Conservation (phyloP, 30 jellyfish, hydroid and myxozoan genomes). For the Chrysaora quinquecirrha region DNA sequence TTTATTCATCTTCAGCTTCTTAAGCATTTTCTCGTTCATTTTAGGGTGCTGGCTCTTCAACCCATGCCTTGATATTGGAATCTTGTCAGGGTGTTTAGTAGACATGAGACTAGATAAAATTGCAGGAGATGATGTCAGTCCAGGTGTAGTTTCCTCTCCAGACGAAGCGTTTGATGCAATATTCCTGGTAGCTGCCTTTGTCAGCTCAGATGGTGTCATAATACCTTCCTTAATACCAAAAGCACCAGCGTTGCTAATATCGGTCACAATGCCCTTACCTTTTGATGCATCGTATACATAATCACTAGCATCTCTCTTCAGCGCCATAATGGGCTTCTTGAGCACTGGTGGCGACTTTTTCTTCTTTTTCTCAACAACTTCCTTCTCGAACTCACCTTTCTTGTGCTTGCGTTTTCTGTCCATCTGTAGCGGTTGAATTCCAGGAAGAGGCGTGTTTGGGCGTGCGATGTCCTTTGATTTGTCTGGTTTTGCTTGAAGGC, state of each 20-base stretch:
- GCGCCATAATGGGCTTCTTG: not conserved
- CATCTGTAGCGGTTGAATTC: conserved; percentile 24
- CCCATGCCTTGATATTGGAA: not conserved
- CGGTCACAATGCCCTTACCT: not conserved
- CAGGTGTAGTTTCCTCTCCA: not conserved
- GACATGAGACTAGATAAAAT: not conserved
- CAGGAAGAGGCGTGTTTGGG: conserved; percentile 50
- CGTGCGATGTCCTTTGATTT: conserved; percentile 18
- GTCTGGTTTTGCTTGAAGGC: conserved; percentile 10
- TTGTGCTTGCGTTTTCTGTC: conserved; percentile 53
- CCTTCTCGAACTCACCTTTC: conserved; percentile 22
- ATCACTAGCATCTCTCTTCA: not conserved
- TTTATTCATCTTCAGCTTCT: conserved; percentile 24
- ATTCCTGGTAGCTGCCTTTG: conserved; percentile 37
- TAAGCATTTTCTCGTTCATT: conserved; percentile 15
- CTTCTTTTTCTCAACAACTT: conserved; percentile 51
- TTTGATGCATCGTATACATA: not conserved
- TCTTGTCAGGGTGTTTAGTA: not conserved
- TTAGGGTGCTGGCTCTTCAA: conserved; percentile 34
- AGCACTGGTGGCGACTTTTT: conserved; percentile 21
- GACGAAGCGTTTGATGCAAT: conserved; percentile 34
- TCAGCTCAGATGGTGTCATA: conserved; percentile 21
- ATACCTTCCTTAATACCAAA: not conserved
- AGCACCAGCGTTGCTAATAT: not conserved
- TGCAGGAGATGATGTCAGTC: conserved; percentile 1